These are phyloP conservation scores for Takifugu bimaculatus DNA, from an alignment of 2,113 vertebrate species.

Conservation along the genomic window DNA sequence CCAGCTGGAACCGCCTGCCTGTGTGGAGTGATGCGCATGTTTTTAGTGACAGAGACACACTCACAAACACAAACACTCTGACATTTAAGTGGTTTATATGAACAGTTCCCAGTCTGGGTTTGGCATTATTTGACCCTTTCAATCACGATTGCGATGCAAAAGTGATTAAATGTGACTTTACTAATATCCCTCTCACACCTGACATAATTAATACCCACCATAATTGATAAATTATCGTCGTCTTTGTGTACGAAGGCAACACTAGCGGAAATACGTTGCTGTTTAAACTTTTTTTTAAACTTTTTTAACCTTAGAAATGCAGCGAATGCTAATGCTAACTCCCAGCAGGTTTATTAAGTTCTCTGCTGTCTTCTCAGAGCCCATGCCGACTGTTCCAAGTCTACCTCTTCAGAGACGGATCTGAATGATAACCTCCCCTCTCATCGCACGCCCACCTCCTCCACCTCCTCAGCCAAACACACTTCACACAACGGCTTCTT, in stretches of 20 bases:
- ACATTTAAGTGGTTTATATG: neutral
- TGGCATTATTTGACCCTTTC: no score
- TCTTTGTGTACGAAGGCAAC: no score
- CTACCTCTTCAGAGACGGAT: conserved; percentile 93
- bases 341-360: neutral
- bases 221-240: no score
- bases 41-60: neutral
- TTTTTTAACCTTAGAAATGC: no score
- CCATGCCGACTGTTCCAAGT: conserved; percentile 84
- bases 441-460: conserved; percentile 79
- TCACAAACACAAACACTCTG: conserved; percentile 4
- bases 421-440: conserved; percentile 93
- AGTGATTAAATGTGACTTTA: no score
- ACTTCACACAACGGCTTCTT: conserved; percentile 88
- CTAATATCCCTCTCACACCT: no score
- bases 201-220: no score
- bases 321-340: no score
- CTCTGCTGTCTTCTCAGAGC: conserved; percentile 67
- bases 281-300: no score
- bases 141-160: no score
- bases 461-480: conserved; percentile 78
- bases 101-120: no score
- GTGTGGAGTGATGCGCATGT: conserved; percentile 51
- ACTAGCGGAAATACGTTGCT: no score
- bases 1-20: conserved; percentile 55